phyloP scores from a whole-genome alignment of 2,797 vertebrate genomes.

The Tapirus indicus region DNA sequence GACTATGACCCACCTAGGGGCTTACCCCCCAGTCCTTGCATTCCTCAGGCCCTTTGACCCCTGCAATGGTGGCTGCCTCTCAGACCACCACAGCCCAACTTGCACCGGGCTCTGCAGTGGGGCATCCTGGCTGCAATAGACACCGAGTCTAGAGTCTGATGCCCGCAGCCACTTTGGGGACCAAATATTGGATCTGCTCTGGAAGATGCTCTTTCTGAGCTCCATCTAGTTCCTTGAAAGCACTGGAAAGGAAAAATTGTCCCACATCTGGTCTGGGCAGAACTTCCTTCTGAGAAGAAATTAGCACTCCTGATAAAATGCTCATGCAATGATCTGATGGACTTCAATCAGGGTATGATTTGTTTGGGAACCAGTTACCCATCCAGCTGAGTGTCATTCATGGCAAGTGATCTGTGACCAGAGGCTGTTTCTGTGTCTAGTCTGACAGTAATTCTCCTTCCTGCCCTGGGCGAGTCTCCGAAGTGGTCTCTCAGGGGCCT shows the following conservation, averaged over 20 bases:
- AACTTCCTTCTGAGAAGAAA: background rate
- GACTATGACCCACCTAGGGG: background rate
- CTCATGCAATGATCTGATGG: background rate
- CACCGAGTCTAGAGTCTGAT: background rate
- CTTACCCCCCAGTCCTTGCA: background rate
- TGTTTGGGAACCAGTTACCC: background rate
- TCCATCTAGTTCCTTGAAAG: background rate
- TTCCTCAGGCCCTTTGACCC: background rate
- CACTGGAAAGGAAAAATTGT: background rate
- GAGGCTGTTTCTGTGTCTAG: background rate
- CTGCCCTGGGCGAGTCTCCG: background rate
- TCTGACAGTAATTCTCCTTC: background rate
- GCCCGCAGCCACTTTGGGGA: background rate
- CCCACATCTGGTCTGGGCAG: background rate
- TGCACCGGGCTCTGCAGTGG: too few species aligned
- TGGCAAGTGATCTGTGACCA: background rate
- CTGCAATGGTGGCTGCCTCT: rapidly evolving
- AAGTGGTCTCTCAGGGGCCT: background rate
- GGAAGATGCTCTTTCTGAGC: background rate
- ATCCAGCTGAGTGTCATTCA: background rate
- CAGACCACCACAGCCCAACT: background rate
- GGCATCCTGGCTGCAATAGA: background rate
- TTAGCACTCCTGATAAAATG: background rate
- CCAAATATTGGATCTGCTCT: background rate
- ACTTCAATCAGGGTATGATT: background rate